A percentile compares a stretch with the other conserved stretches of the same genome.
Evolutionary conservation across 2,888 invertebrate species (phyloP).

Genomic region (Sphinx pinastri): DNA sequence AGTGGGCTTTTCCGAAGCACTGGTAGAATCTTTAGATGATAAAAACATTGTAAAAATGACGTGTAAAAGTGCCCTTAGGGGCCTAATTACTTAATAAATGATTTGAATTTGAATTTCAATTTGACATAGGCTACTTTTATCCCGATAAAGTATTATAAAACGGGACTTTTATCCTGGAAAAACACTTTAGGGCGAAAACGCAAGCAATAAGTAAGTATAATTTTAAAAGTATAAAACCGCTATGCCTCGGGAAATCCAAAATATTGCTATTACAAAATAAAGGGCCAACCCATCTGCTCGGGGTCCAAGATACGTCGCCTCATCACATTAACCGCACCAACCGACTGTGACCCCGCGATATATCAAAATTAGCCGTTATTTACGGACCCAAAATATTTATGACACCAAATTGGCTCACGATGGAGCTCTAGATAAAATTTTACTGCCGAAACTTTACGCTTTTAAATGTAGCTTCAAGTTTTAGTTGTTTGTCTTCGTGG

Average conservation of each 20-base stretch:
- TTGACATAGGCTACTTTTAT: no score
- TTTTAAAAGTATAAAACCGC: no score
- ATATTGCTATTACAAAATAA: neutral
- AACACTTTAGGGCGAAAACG: no score
- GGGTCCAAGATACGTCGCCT: neutral
- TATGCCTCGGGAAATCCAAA: neutral
- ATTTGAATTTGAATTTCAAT: no score
- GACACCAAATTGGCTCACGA: slow-evolving; percentile 51
- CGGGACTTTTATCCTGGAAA: no score
- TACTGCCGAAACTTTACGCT: slow-evolving; percentile 40
- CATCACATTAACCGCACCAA: neutral
- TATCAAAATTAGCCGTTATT: slow-evolving; percentile 53
- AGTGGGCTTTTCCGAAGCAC: no score
- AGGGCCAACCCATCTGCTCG: neutral
- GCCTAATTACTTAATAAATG: no score
- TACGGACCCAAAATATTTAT: slow-evolving; percentile 55
- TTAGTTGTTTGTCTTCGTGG: slow-evolving; percentile 43
- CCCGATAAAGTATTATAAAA: no score
- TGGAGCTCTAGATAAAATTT: slow-evolving; percentile 44
- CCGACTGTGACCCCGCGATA: slow-evolving; percentile 15
- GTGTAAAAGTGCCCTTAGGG: no score
- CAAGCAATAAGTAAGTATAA: no score
- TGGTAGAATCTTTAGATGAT: no score
- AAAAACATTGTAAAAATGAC: no score
- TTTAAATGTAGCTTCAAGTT: slow-evolving; percentile 40